Base-by-base conservation (phyloP, 2,888 invertebrate genomes). In the Eupithecia subumbrata region DNA sequence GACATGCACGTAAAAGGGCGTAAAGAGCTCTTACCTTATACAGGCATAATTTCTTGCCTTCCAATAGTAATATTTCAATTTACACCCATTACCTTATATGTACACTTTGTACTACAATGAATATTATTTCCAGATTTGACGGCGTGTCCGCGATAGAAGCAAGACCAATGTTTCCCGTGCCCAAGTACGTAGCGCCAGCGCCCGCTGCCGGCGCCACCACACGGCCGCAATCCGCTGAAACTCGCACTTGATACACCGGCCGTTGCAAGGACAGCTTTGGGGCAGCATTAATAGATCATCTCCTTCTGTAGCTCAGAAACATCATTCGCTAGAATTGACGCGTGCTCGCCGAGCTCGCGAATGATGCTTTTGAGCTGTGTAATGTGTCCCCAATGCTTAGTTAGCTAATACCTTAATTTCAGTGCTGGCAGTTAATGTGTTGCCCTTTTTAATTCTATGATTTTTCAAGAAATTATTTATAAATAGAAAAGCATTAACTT, bases 91-190 rank as follows among this genome's bases (percentile, higher is more conserved):
- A 45, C 45, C 16, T 45, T 4, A 45, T 45, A 45, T 18, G 1
- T 18, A 40, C 40, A 40, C 40, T 40, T 45, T 45, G 45, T 45
- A 18, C 45, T 16, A 18, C 45, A 45, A 45, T 5, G 16, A 18
- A 69, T 1, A 30, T 69, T 37, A 34, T 60, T 70, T 71, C 2
- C 69, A 95, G 95, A 82, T 94, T 88, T 79, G 95, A 95, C 64
- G 87, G 85, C 7, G 95, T 95, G 7, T 93, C 95, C 0, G 78
- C 83, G 8, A 87, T 95, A 64, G 88, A 89, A 79, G 85, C 95
- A 18, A 90, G 91, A 25, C 91, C 95, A 1, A 90, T 95, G 92
- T 93, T 85, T 85, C 86, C 91, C 0, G 92, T 94, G 69, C 76
- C 86, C 5, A 86, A 86, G 80, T 93, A 92, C 86, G 85, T 86